Conservation (phyloP, 2,113 vertebrate genomes). For the Syrmaticus mikado region DNA sequence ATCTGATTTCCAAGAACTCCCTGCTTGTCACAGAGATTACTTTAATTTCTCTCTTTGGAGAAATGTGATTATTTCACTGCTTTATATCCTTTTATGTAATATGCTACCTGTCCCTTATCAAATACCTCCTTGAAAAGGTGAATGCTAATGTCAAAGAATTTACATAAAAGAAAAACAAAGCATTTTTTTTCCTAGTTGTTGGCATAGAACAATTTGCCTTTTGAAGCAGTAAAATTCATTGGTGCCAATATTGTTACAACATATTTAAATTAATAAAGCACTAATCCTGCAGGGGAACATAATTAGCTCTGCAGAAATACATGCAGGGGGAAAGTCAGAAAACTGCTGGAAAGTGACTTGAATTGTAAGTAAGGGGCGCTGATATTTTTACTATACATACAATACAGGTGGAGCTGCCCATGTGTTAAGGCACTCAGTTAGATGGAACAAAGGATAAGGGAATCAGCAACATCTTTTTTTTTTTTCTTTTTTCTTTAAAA, state of each 20-base stretch:
- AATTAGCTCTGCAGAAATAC: constrained; percentile 43
- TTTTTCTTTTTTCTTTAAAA: too few relatives aligned
- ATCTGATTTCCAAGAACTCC: constrained; percentile 10
- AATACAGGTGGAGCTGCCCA: neutral
- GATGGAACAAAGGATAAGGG: neutral
- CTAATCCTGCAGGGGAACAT: constrained; percentile 8
- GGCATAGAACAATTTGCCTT: constrained; percentile 22
- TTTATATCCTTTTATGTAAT: neutral
- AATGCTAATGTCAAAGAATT: constrained; percentile 34
- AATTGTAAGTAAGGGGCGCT: constrained; percentile 4
- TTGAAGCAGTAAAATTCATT: constrained; percentile 44
- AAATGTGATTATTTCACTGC: neutral
- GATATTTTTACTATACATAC: neutral
- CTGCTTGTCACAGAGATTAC: neutral
- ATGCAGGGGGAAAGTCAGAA: neutral
- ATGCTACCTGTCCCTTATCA: neutral
- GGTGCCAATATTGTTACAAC: constrained; percentile 39
- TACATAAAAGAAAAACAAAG: constrained; percentile 48
- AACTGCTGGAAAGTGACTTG: neutral
- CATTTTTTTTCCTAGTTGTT: constrained; percentile 6
- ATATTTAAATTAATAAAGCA: constrained; percentile 43
- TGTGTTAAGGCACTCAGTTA: neutral
- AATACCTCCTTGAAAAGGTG: constrained; percentile 19
- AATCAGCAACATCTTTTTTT: neutral
- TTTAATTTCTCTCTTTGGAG: constrained; percentile 5